Evolutionary conservation across 1,140 invertebrate genomes (phyloP).

Genomic region (Berghia stephanieae): DNA sequence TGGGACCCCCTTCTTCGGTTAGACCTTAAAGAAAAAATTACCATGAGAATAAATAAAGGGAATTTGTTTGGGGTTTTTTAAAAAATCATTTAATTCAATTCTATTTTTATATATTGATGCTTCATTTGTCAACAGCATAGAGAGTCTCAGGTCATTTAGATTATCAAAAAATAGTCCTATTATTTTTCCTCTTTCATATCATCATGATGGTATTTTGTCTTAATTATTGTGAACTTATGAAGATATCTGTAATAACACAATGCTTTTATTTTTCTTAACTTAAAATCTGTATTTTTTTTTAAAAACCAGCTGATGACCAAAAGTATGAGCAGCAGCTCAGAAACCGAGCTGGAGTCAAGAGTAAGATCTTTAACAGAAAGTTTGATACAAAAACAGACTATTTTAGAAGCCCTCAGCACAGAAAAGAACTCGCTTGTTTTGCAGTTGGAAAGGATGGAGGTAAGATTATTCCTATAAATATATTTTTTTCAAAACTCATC

Average conservation of each 20-base stretch:
- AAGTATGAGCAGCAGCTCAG: slow-evolving; percentile 68
- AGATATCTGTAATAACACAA: not conserved
- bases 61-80: too few species aligned
- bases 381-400: slow-evolving; percentile 82
- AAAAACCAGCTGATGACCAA: slow-evolving; percentile 69
- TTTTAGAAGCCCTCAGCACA: slow-evolving; percentile 79
- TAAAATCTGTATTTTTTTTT: slow-evolving; percentile 38
- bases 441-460: slow-evolving; percentile 83
- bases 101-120: too few species aligned
- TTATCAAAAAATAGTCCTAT: too few species aligned
- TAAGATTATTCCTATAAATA: slow-evolving; percentile 38
- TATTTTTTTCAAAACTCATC: too few species aligned
- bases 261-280: not conserved
- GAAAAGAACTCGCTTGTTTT: slow-evolving; percentile 82
- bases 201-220: not conserved
- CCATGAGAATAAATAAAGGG: too few species aligned
- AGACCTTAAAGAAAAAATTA: too few species aligned
- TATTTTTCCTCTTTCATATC: not conserved
- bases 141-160: too few species aligned
- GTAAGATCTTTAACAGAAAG: slow-evolving; percentile 80
- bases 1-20: too few species aligned
- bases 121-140: too few species aligned
- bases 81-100: too few species aligned
- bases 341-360: slow-evolving; percentile 75
- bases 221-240: not conserved